Base-by-base conservation (phyloP, 1,140 invertebrate species). In the Zaprionus vittiger region DNA sequence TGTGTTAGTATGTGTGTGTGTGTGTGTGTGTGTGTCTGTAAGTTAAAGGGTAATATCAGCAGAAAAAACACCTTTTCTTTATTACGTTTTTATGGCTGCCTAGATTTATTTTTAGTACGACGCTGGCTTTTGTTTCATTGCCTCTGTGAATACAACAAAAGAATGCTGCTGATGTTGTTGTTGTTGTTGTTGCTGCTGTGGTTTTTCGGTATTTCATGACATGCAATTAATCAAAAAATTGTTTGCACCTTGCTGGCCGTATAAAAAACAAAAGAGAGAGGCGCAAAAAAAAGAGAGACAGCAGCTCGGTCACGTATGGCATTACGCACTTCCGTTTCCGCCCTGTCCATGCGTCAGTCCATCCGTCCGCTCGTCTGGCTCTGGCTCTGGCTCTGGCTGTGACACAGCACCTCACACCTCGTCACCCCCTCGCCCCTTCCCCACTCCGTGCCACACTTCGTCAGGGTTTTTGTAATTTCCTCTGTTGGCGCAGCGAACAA, bases 321-420 rank as follows among this genome's bases (percentile, higher is more conserved):
- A 84, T 84, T 90, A 89, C 85, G 85, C 81, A 84, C 81, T 90
- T 89, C 84, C 84, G 84, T 84, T 89, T 89, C 84, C 81, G 84
- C 14, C 66, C 49, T 28, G 65, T 73, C 55, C 76, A 57, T 66
- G 47, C 68, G 72, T 34, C 57, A 54, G 22, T 49, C 47, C 47
- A 57, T 62, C 56, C 68, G 71, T 38, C 57, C 59, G 31, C n/a
- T 41, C 38, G 38, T n/a, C 38, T n/a, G 5, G 5, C 15, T 44
- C 26, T 54, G 61, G 9, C 55, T 14, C 12, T 31, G 15, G 4
- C 54, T 38, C 17, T 20, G 26, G 47, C 67, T 70, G 49, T 70
- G 59, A 44, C 34, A 22, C 11, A 31, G 7, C 28, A 34, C 12
- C 9, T 31, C 7, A 15, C 44, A 41, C 60, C 17, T 11, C 59